These are phyloP conservation scores for Ophthalmolycus amberensis DNA, from an alignment of 2,113 vertebrate genomes.

Conservation along the genomic window DNA sequence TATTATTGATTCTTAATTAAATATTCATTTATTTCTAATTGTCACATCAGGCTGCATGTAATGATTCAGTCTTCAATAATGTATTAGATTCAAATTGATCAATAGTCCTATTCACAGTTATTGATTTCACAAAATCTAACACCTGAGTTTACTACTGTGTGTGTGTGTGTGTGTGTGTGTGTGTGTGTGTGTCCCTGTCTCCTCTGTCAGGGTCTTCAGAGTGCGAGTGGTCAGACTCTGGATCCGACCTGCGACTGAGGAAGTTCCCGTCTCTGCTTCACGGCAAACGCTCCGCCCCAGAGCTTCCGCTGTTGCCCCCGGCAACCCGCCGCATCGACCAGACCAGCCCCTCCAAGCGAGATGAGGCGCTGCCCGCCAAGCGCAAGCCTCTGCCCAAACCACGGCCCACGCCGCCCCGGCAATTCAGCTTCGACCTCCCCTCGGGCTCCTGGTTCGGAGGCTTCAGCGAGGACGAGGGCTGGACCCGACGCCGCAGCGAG, in stretches of 20 bases:
- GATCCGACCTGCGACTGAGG: conserved; percentile 89
- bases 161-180: not conserved
- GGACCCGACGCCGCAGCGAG: conserved; percentile 93
- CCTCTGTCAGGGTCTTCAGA: conserved; percentile 87
- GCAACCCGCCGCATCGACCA: conserved; percentile 67
- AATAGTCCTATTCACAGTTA: conserved; percentile 56
- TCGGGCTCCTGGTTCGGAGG: conserved; percentile 57
- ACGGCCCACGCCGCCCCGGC: conserved; percentile 84
- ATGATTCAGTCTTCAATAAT: conserved; percentile 62
- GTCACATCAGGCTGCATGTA: conserved; percentile 55
- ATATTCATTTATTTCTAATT: conserved; percentile 68
- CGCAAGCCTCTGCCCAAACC: conserved; percentile 86
- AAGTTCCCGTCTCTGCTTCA: conserved; percentile 89
- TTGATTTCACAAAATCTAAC: conserved; percentile 53
- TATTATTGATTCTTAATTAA: conserved; percentile 60
- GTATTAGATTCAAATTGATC: conserved; percentile 63
- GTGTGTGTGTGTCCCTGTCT: not conserved
- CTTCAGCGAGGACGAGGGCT: conserved; percentile 92
- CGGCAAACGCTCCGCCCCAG: conserved; percentile 88
- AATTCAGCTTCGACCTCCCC: conserved; percentile 89
- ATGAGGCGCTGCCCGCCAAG: conserved; percentile 86
- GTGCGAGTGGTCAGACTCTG: conserved; percentile 94
- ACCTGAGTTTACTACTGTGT: conserved; percentile 40
- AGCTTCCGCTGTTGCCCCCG: conserved; percentile 78
- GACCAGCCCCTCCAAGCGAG: conserved; percentile 83